Conservation (phyloP, 35 echinoderm and acorn worm genomes). For the Nesometra sesokonis region DNA sequence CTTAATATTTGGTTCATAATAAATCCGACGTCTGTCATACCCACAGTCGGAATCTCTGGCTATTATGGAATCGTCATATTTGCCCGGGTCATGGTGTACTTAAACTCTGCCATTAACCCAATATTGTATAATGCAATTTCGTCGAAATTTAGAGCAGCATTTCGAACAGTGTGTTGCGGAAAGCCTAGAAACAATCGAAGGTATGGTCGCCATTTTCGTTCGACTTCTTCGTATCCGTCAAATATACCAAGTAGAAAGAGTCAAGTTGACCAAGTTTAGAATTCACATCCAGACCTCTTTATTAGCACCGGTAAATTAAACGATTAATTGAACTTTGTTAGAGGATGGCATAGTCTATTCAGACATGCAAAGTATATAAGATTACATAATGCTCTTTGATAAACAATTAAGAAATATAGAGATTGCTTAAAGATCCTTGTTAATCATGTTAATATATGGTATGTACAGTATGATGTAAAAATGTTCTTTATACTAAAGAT, state of each 20-base stretch:
- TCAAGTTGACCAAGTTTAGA: not conserved
- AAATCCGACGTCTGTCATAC: not conserved
- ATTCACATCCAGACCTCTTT: not conserved
- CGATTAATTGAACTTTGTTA: no score
- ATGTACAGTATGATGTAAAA: no score
- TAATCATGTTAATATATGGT: no score
- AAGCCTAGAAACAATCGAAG: not conserved
- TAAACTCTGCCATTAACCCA: constrained; percentile 87
- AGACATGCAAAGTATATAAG: no score
- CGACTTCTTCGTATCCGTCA: not conserved
- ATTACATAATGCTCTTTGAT: no score
- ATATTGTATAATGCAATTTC: constrained; percentile 77
- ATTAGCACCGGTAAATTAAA: no score
- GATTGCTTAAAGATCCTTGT: no score
- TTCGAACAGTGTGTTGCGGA: not conserved
- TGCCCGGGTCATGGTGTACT: constrained; percentile 50
- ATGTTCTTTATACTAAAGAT: no score
- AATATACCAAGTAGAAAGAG: not conserved
- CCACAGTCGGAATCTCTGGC: not conserved
- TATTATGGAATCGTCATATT: constrained; percentile 9
- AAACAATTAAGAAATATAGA: no score
- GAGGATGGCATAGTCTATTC: no score
- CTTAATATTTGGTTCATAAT: constrained; percentile 68
- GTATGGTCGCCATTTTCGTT: not conserved
- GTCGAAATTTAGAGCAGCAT: constrained; percentile 67